Base-by-base conservation (phyloP, 2,888 invertebrate species). In the Phlogophora meticulosa region DNA sequence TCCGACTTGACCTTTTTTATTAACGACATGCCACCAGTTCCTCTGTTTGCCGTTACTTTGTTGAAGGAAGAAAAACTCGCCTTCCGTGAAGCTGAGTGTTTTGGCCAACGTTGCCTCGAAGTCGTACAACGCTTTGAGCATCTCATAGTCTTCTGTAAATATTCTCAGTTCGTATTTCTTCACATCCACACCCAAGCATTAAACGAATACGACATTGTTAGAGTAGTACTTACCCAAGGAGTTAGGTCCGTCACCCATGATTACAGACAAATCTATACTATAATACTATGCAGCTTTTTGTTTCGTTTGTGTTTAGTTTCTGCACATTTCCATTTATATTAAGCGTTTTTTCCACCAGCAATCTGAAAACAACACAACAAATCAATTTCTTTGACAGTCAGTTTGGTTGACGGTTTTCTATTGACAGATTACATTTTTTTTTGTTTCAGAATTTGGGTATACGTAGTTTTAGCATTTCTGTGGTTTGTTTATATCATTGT, bases 21-120 rank as follows among this genome's bases (percentile, higher is more conserved):
- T 98, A 81, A 98, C 97, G 55, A 98, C 98, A 95, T 98, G 98
- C 98, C 98, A 98, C 98, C 98, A 98, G 89, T 98, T 98, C 76
- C 97, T 96, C 89, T 98, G 97, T 85, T 98, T 98, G 4, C 97
- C 97, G 75, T 97, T 97, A 24, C 96, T 97, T 88, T 98, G 98
- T 86, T 98, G 97, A 22, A 98, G 94, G 83, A 97, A 97, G 90
- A 98, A 98, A 89, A 97, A 97, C 89, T 98, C 98, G 72, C 98
- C 97, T 86, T 97, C 97, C 78, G 96, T 96, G 91, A 98, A 98
- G 88, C 97, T 98, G 71, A 98, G 94, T 9, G 98, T 98, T 93
- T 98, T 98, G 15, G 98, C 97, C 86, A 98, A 97, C 52, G 98
- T 98, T 62, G 98, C 98, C 90, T 98, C 97, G 86, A 98, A 98